A percentile compares a stretch with the other conserved stretches of the same genome.
Conservation (phyloP, 2,888 invertebrate genomes). For the Lithophane socia region DNA sequence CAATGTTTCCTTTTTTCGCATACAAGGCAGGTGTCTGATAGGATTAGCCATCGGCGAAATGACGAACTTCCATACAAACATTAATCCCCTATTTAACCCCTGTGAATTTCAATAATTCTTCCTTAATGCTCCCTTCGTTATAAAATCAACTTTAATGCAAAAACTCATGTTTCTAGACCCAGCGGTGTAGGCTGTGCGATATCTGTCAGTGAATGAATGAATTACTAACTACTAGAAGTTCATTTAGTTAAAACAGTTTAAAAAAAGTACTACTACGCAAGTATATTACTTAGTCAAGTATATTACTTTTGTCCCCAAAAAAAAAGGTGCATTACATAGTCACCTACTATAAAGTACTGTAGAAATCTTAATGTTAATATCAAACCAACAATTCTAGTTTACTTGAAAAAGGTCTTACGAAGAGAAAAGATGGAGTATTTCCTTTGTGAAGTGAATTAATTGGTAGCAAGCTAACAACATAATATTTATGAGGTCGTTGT, state of each 20-base stretch:
- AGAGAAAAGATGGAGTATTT: conserved; percentile 39
- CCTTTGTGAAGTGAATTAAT: conserved; percentile 45
- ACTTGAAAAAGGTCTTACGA: conserved; percentile 16
- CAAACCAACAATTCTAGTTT: conserved; percentile 12
- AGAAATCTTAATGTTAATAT: background rate
- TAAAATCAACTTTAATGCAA: background rate
- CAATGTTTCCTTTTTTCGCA: background rate
- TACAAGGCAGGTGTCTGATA: background rate
- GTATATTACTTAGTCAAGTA: background rate
- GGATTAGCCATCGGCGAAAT: background rate
- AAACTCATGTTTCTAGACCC: background rate
- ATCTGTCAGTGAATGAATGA: too few species aligned
- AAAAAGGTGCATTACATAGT: background rate
- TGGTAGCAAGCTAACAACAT: conserved; percentile 40
- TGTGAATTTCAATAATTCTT: background rate
- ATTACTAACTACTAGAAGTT: background rate
- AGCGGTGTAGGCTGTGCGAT: too few species aligned
- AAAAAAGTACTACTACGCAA: background rate
- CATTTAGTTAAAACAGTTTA: background rate
- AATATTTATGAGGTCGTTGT: conserved; percentile 34
- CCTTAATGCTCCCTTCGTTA: background rate
- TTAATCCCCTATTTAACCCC: background rate
- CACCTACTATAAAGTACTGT: background rate
- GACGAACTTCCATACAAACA: background rate
- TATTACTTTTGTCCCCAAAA: background rate